Conservation (phyloP, 2,797 vertebrate genomes). For the Brotogeris chrysoptera region DNA sequence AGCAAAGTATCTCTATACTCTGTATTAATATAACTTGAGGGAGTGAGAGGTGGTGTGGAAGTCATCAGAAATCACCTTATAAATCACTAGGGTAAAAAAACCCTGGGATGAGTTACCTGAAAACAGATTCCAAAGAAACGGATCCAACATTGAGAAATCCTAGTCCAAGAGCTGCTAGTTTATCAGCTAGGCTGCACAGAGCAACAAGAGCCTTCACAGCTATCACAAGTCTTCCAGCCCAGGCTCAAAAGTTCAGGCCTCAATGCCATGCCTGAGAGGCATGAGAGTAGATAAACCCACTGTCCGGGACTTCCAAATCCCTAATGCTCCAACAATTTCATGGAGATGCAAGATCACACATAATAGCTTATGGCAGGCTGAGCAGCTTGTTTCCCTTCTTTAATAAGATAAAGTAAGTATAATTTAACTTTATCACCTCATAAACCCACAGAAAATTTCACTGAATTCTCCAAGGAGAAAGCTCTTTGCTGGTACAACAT, state of each 20-base stretch:
- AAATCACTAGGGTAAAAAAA: background rate
- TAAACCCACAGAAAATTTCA: background rate
- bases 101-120: background rate
- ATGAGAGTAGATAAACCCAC: background rate
- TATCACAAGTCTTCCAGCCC: background rate
- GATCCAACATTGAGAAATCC: background rate
- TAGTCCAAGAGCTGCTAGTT: background rate
- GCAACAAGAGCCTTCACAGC: background rate
- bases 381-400: background rate
- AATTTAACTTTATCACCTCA: background rate
- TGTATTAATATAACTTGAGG: background rate
- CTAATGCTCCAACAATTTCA: background rate
- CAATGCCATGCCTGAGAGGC: fast-evolving
- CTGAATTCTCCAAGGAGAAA: background rate
- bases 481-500: background rate
- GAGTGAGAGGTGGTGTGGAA: background rate
- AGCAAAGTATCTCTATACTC: background rate
- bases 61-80: background rate
- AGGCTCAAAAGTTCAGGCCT: background rate
- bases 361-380: background rate
- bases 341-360: background rate
- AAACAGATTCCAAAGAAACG: background rate
- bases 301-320: fast-evolving
- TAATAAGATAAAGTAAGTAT: background rate
- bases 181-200: background rate